Evolutionary conservation across 2,797 vertebrate genomes (phyloP).

Genomic region (Falco peregrinus): DNA sequence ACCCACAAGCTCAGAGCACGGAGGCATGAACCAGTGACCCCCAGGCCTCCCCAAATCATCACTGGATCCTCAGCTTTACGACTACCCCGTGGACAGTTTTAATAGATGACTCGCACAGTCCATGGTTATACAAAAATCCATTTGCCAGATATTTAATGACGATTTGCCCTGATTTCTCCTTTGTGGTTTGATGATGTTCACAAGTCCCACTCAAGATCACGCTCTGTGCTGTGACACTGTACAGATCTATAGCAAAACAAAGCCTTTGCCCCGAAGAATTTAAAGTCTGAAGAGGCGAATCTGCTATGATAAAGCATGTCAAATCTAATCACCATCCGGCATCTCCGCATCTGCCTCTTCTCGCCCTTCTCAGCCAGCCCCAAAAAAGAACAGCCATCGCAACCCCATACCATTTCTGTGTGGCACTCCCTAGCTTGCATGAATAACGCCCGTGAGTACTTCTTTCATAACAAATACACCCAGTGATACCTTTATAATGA

Average conservation of each 20-base stretch:
- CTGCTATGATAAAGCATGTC: background rate
- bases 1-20: fast-evolving
- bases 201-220: background rate
- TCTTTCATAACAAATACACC: constrained; percentile 57
- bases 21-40: fast-evolving
- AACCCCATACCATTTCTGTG: background rate
- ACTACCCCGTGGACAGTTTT: fast-evolving
- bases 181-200: background rate
- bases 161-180: background rate
- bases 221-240: background rate
- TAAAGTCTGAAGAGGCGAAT: constrained; percentile 31
- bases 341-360: background rate
- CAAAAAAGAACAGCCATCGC: constrained; percentile 23
- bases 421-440: background rate
- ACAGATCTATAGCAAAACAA: background rate
- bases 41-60: background rate
- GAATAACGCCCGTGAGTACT: background rate
- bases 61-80: background rate
- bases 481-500: constrained; percentile 54
- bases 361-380: background rate
- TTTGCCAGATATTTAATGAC: background rate
- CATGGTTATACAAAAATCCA: background rate
- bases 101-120: background rate
- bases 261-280: constrained; percentile 30
- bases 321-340: background rate